Evolutionary conservation across 2,113 vertebrate species (phyloP).

Genomic region (Ondatra zibethicus): DNA sequence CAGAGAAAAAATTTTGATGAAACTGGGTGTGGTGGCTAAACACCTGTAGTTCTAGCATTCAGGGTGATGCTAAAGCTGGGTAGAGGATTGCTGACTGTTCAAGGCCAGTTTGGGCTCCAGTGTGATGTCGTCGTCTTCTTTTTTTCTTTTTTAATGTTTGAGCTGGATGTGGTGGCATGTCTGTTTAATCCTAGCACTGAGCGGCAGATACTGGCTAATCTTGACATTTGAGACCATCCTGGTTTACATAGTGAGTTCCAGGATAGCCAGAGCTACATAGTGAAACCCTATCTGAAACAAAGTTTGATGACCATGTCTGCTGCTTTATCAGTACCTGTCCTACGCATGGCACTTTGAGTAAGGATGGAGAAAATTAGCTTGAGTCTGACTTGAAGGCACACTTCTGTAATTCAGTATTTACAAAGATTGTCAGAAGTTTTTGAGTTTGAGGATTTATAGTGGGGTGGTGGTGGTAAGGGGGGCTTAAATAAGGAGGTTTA

Average conservation of each 20-base stretch:
- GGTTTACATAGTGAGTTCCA: background rate
- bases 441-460: background rate
- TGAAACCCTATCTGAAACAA: background rate
- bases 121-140: background rate
- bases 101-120: background rate
- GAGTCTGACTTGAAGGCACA: background rate
- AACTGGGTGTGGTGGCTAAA: background rate
- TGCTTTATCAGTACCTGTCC: background rate
- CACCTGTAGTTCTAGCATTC: background rate
- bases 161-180: background rate
- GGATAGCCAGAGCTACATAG: background rate
- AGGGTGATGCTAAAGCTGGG: background rate
- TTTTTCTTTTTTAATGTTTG: background rate
- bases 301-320: background rate
- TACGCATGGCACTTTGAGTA: background rate
- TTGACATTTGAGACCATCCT: background rate
- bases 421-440: background rate
- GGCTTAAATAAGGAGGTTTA: constrained; percentile 10
- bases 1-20: background rate
- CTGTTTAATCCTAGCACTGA: background rate
- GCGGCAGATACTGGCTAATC: background rate
- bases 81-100: background rate
- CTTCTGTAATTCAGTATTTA: background rate
- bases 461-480: background rate
- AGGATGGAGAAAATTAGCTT: constrained; percentile 28